Evolutionary conservation across 2,113 vertebrate species (phyloP), one percentile per base, ranked within the genome.

Genomic region (Poeciliopsis retropinna): DNA sequence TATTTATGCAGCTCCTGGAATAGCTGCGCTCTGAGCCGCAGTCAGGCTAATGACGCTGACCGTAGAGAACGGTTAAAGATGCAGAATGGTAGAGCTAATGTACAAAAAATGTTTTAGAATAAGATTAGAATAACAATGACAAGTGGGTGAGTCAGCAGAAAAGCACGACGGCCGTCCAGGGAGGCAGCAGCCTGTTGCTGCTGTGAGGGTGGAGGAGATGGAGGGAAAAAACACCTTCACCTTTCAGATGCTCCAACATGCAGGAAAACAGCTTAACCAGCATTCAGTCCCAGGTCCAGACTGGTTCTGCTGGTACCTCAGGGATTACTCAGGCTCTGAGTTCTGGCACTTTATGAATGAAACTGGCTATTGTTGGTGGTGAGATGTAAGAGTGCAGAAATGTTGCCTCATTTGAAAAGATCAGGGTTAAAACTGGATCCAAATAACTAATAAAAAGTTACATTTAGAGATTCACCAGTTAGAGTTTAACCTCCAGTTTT

Each of bases 281-380:
- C 11, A 10, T 37, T 37, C 34, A 37, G 34, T 3, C 34, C 34
- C 34, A 11, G 2, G 34, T 37, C 34, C 34, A 37, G 34, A 10
- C 34, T 11, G 34, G 34, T 71, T 87, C 73, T 54, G 76, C 85
- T 87, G 85, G 86, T 88, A 87, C 85, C 80, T 90, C 88, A 3
- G 63, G 63, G 31, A 32, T 29, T 31, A 30, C 27, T 6, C 11
- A 61, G 60, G 27, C 27, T 61, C 11, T 13, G 11, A 30, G 15
- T 29, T 17, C 4, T 61, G 10, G 13, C 13, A 17, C 27, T 30
- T 6, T 30, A 30, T 6, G 28, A 62, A 29, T 62, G 60, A 29
- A 15, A 62, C 11, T 62, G 13, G 1, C 28, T 30, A 7, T 29
- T 8, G 32, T 29, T 62, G 60, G 28, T 7, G 14, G 28, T 31